These are phyloP conservation scores for Chloroceryle inda DNA, from an alignment of 2,797 vertebrate genomes.

Conservation along the genomic window DNA sequence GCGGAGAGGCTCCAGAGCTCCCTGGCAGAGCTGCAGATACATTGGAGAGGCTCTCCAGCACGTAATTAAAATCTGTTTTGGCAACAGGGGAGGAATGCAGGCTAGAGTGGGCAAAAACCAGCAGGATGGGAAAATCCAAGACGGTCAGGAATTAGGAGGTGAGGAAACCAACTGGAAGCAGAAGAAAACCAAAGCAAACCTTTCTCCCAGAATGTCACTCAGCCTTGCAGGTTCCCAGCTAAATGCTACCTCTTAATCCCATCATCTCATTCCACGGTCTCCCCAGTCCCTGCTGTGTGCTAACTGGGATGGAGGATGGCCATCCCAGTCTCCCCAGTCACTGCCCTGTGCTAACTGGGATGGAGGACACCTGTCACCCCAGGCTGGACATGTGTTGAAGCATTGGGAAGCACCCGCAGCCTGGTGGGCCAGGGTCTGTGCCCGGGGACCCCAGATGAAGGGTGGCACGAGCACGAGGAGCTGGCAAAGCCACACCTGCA, in stretches of 20 bases:
- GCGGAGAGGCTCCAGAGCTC: neutral
- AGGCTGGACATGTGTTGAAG: accelerated
- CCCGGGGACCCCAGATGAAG: accelerated
- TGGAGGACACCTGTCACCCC: accelerated
- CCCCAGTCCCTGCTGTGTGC: neutral
- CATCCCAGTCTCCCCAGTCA: neutral
- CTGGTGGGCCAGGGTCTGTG: accelerated
- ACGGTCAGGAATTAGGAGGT: neutral
- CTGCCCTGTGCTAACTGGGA: neutral
- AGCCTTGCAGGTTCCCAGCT: neutral
- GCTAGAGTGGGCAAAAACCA: neutral
- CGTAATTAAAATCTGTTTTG: conserved; percentile 41
- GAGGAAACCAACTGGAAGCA: neutral
- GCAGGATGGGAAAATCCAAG: neutral
- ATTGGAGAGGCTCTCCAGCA: neutral
- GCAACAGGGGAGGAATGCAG: conserved; percentile 31
- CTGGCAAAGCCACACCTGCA: neutral
- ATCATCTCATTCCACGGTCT: accelerated
- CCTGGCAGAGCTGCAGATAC: conserved; percentile 13
- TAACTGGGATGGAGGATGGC: neutral
- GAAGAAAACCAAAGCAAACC: neutral
- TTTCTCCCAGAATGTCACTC: neutral
- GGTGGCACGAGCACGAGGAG: neutral
- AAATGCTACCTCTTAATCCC: neutral
- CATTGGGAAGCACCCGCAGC: neutral